These are phyloP conservation scores for Myiopsitta monachus DNA, from an alignment of 2,113 vertebrate species.

Conservation along the genomic window DNA sequence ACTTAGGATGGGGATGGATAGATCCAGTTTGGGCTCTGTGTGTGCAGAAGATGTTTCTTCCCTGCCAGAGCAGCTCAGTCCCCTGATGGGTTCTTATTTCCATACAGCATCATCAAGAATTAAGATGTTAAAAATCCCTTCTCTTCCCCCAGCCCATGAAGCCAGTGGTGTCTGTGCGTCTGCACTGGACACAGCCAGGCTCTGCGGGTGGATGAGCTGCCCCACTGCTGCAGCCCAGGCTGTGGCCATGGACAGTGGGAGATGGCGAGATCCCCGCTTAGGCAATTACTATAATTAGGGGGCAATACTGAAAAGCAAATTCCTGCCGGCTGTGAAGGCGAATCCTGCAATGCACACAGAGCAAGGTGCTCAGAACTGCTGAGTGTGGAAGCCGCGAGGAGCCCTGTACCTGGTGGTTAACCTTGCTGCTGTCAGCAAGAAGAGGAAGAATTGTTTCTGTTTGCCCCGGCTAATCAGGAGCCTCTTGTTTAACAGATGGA, in stretches of 20 bases:
- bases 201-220: neutral
- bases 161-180: rapidly evolving
- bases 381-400: neutral
- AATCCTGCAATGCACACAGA: neutral
- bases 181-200: neutral
- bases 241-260: neutral
- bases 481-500: constrained; percentile 34
- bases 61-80: neutral
- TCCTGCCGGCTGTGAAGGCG: neutral
- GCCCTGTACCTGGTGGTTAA: neutral
- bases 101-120: constrained; percentile 38
- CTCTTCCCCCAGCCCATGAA: neutral
- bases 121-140: neutral
- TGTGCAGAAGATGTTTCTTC: neutral
- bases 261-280: neutral
- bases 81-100: neutral
- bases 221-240: neutral
- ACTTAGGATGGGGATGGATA: neutral
- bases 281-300: constrained; percentile 50
- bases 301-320: constrained; percentile 23
- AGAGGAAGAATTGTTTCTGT: neutral
- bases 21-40: neutral
- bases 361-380: neutral
- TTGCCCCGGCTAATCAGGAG: neutral
- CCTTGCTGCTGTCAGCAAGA: neutral